These are phyloP conservation scores for Salpingus planirostris DNA, from an alignment of 2,888 invertebrate genomes.

Conservation along the genomic window DNA sequence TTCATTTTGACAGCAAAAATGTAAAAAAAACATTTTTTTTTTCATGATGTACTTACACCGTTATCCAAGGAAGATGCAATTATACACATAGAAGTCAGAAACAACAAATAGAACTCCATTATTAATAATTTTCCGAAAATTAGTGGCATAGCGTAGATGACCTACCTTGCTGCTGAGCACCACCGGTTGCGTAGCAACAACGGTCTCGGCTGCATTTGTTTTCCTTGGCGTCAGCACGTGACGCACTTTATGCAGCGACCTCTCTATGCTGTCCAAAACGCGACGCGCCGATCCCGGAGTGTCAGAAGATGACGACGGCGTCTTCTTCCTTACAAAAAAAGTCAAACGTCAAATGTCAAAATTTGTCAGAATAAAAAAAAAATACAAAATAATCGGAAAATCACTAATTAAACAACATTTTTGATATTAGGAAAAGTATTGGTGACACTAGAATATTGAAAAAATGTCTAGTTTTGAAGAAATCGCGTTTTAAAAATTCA, in stretches of 20 bases:
- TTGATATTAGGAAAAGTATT: too few relatives aligned
- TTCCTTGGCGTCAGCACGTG: conserved; percentile 59
- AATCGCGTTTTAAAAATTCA: too few relatives aligned
- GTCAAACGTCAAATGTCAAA: too few relatives aligned
- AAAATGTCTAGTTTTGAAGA: too few relatives aligned
- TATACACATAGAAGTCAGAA: not conserved
- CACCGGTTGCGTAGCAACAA: conserved; percentile 34
- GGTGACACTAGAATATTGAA: too few relatives aligned
- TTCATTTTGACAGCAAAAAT: too few relatives aligned
- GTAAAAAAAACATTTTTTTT: too few relatives aligned
- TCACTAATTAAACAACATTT: too few relatives aligned
- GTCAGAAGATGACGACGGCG: conserved; percentile 26
- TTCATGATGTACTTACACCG: too few relatives aligned
- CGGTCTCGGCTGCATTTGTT: conserved; percentile 24
- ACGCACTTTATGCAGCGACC: conserved; percentile 56
- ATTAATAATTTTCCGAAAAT: not conserved
- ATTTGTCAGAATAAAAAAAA: too few relatives aligned
- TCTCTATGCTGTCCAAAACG: conserved; percentile 59
- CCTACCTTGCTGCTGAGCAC: conserved; percentile 44
- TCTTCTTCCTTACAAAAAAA: conserved; percentile 16
- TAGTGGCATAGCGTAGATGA: not conserved
- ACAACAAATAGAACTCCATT: not conserved
- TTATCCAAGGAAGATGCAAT: too few relatives aligned
- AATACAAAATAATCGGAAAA: too few relatives aligned
- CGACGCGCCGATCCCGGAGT: conserved; percentile 50